Percentiles rank a stretch among this genome's conserved stretches.
Evolutionary conservation across 1,140 invertebrate genomes (phyloP).

Genomic region (Trinorchestia longiramus): DNA sequence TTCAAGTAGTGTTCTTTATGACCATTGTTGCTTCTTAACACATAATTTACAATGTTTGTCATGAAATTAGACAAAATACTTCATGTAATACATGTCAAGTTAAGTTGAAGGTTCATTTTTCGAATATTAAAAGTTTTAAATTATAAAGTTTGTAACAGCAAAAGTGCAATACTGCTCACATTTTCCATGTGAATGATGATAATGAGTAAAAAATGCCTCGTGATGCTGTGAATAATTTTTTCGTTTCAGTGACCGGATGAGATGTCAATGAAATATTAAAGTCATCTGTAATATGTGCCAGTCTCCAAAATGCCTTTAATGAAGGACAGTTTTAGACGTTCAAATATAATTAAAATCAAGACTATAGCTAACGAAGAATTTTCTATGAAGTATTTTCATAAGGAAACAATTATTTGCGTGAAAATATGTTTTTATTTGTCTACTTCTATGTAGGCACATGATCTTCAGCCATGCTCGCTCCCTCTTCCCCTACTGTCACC

Average conservation of each 20-base stretch:
- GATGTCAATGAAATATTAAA: too few species aligned
- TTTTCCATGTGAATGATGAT: not conserved
- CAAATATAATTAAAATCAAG: too few species aligned
- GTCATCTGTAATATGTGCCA: too few species aligned
- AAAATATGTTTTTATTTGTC: not conserved
- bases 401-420: not conserved
- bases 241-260: too few species aligned
- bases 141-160: not conserved
- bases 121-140: not conserved
- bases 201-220: too few species aligned
- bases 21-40: not conserved
- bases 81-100: not conserved
- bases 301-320: too few species aligned
- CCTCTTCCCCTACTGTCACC: not conserved
- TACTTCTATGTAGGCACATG: not conserved
- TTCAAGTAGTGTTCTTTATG: not conserved
- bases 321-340: too few species aligned
- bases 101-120: not conserved
- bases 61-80: not conserved
- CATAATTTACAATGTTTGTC: not conserved
- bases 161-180: not conserved
- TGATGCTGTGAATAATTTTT: too few species aligned
- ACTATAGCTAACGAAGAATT: too few species aligned
- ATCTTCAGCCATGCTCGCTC: not conserved
- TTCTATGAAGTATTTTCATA: not conserved